Conservation (phyloP, 2,888 invertebrate genomes). For the Ceraclea dissimilis region DNA sequence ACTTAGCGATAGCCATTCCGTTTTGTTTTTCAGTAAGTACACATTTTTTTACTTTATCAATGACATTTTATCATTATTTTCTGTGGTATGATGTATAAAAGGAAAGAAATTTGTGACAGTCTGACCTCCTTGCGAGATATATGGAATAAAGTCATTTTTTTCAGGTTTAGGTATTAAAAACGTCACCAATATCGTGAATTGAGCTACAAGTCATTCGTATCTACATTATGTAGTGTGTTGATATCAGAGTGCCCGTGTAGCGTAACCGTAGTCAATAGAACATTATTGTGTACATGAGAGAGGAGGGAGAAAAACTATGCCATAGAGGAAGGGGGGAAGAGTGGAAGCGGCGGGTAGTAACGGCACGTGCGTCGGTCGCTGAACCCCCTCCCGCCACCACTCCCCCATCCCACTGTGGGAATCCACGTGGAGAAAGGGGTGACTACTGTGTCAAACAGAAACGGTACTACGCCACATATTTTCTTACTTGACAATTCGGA, state of each 20-base stretch:
- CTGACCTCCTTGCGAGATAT: too few relatives aligned
- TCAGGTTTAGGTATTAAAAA: too few relatives aligned
- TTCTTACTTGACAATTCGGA: too few relatives aligned
- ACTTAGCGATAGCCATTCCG: too few relatives aligned
- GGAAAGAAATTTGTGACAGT: too few relatives aligned
- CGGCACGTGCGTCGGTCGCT: conserved; percentile 40
- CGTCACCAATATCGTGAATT: too few relatives aligned
- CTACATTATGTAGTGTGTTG: background rate
- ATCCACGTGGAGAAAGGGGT: conserved; percentile 30
- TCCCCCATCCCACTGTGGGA: conserved; percentile 33
- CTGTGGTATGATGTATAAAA: too few relatives aligned
- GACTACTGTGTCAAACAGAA: conserved; percentile 26
- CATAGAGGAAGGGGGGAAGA: background rate
- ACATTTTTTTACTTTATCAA: too few relatives aligned
- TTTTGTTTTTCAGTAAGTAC: too few relatives aligned
- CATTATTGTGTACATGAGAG: background rate
- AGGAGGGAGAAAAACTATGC: background rate
- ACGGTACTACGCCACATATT: conserved; percentile 1
- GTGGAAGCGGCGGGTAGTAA: conserved; percentile 19
- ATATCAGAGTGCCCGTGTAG: background rate
- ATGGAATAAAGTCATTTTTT: too few relatives aligned
- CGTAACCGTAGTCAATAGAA: background rate
- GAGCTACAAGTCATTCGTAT: too few relatives aligned
- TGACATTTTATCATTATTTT: too few relatives aligned
- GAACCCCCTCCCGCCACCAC: conserved; percentile 35